Percentiles rank a stretch among this genome's conserved stretches.
These are phyloP conservation scores for Drosophila albomicans DNA, from an alignment of 1,140 invertebrate species.

Conservation along the genomic window DNA sequence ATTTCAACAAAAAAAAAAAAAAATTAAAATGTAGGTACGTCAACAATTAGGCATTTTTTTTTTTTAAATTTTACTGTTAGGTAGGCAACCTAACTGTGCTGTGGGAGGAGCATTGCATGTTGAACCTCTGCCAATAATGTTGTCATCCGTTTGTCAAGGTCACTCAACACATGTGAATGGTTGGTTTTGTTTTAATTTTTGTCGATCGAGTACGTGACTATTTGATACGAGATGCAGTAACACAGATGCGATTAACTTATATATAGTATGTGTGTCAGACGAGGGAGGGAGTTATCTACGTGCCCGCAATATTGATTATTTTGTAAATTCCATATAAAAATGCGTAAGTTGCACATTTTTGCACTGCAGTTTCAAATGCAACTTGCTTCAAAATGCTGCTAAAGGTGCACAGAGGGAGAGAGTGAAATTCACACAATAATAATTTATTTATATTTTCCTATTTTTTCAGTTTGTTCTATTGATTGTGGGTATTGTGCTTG, in stretches of 20 bases:
- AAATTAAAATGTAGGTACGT: background rate
- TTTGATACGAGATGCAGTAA: conserved; percentile 54
- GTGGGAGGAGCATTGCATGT: conserved; percentile 25
- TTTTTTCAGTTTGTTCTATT: conserved; percentile 29
- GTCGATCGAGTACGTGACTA: conserved; percentile 68
- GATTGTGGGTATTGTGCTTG: background rate
- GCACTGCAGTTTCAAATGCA: conserved; percentile 58
- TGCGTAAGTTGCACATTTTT: conserved; percentile 29
- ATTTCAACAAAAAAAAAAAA: background rate
- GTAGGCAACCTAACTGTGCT: conserved; percentile 9
- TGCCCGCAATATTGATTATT: conserved; percentile 49
- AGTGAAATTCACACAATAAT: background rate
- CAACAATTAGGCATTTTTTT: background rate
- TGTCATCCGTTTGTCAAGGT: conserved; percentile 66
- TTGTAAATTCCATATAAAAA: conserved; percentile 62
- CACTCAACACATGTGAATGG: conserved; percentile 34
- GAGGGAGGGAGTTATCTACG: conserved; percentile 36
- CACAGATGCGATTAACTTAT: conserved; percentile 48
- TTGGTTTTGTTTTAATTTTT: conserved; percentile 45
- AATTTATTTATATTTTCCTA: background rate
- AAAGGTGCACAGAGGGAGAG: conserved; percentile 41
- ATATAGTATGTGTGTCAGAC: conserved; percentile 49
- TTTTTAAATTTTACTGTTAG: background rate
- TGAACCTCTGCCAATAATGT: conserved; percentile 70
- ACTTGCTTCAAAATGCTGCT: conserved; percentile 54